Evolutionary conservation across 2,888 invertebrate genomes (phyloP).

Genomic region (Exephanes ischioxanthus): DNA sequence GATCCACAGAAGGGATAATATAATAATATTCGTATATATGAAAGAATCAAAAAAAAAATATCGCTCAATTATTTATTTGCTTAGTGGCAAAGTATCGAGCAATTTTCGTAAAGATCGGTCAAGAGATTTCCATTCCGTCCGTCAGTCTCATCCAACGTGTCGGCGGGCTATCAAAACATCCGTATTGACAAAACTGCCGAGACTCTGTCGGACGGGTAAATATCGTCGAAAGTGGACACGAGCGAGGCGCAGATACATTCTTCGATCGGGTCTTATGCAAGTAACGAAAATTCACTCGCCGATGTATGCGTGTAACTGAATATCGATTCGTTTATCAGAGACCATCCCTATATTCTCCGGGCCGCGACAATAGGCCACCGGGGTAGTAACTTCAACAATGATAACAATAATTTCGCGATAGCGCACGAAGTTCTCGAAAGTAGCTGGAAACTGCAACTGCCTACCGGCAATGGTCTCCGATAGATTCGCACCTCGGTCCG

Average conservation of each 20-base stretch:
- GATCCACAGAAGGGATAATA: not conserved
- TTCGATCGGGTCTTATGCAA: slow-evolving; percentile 9
- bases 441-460: slow-evolving; percentile 2
- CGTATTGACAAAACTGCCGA: slow-evolving; percentile 30
- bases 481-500: slow-evolving; percentile 27
- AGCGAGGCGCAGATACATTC: slow-evolving; percentile 14
- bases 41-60: not conserved
- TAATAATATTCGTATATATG: not conserved
- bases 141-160: slow-evolving; percentile 17
- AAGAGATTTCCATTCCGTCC: not conserved
- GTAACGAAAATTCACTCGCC: slow-evolving; percentile 28
- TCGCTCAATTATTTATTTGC: not conserved
- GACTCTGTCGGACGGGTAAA: slow-evolving; percentile 25
- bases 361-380: slow-evolving; percentile 25
- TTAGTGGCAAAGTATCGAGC: not conserved
- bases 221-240: slow-evolving; percentile 7
- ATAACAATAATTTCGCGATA: slow-evolving; percentile 57
- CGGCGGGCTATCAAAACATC: slow-evolving; percentile 38
- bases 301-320: slow-evolving; percentile 44
- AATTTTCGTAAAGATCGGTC: not conserved
- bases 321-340: slow-evolving; percentile 58
- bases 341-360: slow-evolving; percentile 36
- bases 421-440: slow-evolving; percentile 34
- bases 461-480: slow-evolving; percentile 40
- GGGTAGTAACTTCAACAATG: slow-evolving; percentile 44